Percentiles rank a stretch among this genome's conserved stretches.
Evolutionary conservation across 2,797 vertebrate genomes (phyloP).

Genomic region (Cyclura pinguis): DNA sequence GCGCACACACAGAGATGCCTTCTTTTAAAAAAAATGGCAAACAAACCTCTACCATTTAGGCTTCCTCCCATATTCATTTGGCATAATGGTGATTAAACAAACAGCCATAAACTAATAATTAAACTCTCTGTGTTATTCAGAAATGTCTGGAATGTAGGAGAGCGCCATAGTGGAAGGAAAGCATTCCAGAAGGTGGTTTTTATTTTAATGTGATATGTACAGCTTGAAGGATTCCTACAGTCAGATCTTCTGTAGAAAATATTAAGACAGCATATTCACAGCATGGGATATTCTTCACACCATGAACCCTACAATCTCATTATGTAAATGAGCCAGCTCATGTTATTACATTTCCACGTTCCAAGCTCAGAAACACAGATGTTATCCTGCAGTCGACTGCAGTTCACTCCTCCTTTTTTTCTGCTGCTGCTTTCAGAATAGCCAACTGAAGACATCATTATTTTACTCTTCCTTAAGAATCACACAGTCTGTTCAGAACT

Average conservation of each 20-base stretch:
- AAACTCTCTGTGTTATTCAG: constrained; percentile 27
- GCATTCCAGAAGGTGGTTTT: constrained; percentile 16
- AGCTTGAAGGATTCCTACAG: constrained; percentile 48
- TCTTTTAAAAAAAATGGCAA: neutral
- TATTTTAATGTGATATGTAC: constrained; percentile 31
- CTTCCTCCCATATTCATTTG: constrained; percentile 7
- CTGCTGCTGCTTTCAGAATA: neutral
- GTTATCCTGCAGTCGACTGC: constrained; percentile 38
- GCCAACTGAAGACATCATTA: neutral
- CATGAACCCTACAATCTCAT: constrained; percentile 40
- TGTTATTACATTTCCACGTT: constrained; percentile 60
- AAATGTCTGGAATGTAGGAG: constrained; percentile 36
- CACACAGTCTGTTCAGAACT: constrained; percentile 23
- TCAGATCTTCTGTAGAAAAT: constrained; percentile 52
- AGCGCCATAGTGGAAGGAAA: constrained; percentile 29
- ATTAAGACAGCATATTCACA: constrained; percentile 48
- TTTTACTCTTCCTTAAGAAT: constrained; percentile 19
- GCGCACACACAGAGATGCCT: no score
- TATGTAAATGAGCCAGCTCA: constrained; percentile 61
- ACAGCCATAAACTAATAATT: constrained; percentile 30
- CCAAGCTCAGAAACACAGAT: constrained; percentile 58
- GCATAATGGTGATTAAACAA: constrained; percentile 38
- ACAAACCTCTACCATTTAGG: constrained; percentile 10
- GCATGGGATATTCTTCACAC: constrained; percentile 48
- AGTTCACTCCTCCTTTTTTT: neutral